Percentiles rank a stretch among this genome's conserved stretches.
These are phyloP conservation scores for Clavelina lepadiformis DNA, from an alignment of 23 tunicate species.

Conservation along the genomic window DNA sequence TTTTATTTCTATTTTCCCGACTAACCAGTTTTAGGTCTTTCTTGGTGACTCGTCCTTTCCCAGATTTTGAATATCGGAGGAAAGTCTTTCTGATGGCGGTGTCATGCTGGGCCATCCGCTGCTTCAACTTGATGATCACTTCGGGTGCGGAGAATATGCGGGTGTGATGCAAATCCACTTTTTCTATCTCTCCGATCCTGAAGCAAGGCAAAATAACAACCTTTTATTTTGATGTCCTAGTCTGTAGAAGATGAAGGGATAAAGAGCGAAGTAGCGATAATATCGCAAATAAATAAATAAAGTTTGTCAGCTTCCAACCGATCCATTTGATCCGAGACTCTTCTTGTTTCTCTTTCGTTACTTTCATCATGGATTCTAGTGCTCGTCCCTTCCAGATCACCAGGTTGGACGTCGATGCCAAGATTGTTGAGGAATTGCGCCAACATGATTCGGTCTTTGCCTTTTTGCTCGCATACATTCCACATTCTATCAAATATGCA, in stretches of 20 bases:
- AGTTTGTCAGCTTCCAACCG: background rate
- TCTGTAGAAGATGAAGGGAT: background rate
- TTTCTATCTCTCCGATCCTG: slow-evolving; percentile 63
- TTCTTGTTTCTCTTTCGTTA: no score
- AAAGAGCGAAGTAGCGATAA: background rate
- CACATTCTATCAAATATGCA: slow-evolving; percentile 37
- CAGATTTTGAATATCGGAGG: slow-evolving; percentile 52
- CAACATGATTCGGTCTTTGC: slow-evolving; percentile 40
- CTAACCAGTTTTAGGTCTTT: slow-evolving; percentile 55
- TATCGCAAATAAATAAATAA: background rate
- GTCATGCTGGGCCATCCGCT: slow-evolving; percentile 79
- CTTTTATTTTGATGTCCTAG: no score
- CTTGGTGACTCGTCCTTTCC: slow-evolving; percentile 46
- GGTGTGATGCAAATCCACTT: slow-evolving; percentile 42
- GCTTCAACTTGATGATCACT: slow-evolving; percentile 53
- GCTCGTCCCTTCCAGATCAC: slow-evolving; percentile 81
- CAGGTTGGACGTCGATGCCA: slow-evolving; percentile 82
- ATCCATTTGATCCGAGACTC: background rate
- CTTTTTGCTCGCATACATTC: slow-evolving; percentile 44
- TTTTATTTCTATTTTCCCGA: background rate
- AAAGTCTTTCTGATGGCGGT: slow-evolving; percentile 70
- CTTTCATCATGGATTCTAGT: slow-evolving; percentile 75
- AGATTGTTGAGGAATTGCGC: slow-evolving; percentile 57
- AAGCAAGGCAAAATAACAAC: background rate
- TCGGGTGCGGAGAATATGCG: slow-evolving; percentile 40